phyloP scores from a whole-genome alignment of 2,797 vertebrate genomes.

The Sandelia bainsii region DNA sequence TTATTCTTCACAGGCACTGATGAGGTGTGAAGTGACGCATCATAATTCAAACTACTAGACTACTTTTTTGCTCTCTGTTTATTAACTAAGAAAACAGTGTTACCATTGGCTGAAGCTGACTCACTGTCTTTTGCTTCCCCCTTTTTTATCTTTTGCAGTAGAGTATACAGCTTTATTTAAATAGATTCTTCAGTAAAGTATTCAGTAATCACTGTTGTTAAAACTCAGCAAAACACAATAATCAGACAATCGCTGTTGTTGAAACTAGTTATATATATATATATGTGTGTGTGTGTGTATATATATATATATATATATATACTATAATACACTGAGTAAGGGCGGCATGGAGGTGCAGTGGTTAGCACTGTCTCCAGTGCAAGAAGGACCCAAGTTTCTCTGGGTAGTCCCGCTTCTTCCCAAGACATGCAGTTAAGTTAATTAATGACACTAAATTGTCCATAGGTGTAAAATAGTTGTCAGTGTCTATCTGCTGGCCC shows the following conservation, averaged over 20 bases:
- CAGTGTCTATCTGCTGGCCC: no score
- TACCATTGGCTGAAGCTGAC: slow-evolving; percentile 24
- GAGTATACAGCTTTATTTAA: background rate
- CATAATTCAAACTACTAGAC: background rate
- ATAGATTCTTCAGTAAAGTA: background rate
- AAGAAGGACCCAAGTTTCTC: no score
- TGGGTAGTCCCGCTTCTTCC: no score
- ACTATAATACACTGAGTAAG: no score
- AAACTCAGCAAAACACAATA: background rate
- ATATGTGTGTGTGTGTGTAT: no score
- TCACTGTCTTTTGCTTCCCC: slow-evolving; percentile 70
- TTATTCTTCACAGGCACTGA: background rate
- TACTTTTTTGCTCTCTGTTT: no score
- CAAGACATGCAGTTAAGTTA: no score
- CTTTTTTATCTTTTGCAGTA: background rate
- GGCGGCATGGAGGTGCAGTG: no score
- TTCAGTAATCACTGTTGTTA: background rate
- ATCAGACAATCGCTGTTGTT: background rate
- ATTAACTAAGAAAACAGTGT: background rate
- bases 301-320: no score
- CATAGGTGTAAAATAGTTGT: no score
- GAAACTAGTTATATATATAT: background rate
- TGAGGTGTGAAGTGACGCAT: slow-evolving; percentile 7
- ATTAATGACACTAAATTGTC: no score
- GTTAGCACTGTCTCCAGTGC: no score